A percentile compares a stretch with the other conserved stretches of the same genome.
Conservation (phyloP, 2,888 invertebrate genomes). For the Ormyrus pomaceus region DNA sequence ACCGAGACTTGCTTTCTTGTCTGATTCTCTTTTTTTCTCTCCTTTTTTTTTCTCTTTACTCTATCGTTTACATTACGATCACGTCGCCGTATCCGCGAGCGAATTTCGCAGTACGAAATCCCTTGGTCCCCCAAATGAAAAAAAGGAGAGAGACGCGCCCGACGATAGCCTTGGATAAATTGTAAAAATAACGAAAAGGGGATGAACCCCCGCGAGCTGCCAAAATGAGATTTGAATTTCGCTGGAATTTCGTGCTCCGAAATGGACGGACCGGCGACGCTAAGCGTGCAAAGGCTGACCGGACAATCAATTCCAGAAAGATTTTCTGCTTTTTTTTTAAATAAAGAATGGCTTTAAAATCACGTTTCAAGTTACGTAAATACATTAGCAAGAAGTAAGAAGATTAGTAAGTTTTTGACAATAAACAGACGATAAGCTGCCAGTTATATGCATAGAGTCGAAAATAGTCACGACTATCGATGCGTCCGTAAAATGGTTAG, state of each 20-base stretch:
- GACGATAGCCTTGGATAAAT: neutral
- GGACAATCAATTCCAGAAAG: constrained; percentile 23
- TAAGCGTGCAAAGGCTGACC: constrained; percentile 43
- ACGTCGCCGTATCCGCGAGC: constrained; percentile 4
- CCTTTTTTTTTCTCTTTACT: neutral
- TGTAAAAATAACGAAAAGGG: neutral
- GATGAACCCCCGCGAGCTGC: neutral
- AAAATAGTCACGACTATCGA: neutral
- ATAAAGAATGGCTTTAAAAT: too few species aligned
- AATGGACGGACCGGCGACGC: constrained; percentile 8
- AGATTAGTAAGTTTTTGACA: neutral
- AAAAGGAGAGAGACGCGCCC: too few species aligned
- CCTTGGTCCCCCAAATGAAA: too few species aligned
- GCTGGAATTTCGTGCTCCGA: constrained; percentile 32
- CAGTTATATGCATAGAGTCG: constrained; percentile 14
- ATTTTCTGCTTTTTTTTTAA: neutral
- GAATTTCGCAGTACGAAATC: constrained; percentile 36
- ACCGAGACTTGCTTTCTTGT: constrained; percentile 32
- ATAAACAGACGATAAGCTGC: constrained; percentile 11
- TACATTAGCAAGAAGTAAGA: neutral
- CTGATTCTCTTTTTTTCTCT: constrained; percentile 14
- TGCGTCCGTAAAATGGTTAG: neutral
- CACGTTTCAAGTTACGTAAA: too few species aligned
- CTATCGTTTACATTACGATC: neutral
- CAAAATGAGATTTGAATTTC: neutral